Percentiles rank a stretch among this genome's conserved stretches.
Conservation (phyloP, 2,797 vertebrate species). For the Lithobates sylvaticus region DNA sequence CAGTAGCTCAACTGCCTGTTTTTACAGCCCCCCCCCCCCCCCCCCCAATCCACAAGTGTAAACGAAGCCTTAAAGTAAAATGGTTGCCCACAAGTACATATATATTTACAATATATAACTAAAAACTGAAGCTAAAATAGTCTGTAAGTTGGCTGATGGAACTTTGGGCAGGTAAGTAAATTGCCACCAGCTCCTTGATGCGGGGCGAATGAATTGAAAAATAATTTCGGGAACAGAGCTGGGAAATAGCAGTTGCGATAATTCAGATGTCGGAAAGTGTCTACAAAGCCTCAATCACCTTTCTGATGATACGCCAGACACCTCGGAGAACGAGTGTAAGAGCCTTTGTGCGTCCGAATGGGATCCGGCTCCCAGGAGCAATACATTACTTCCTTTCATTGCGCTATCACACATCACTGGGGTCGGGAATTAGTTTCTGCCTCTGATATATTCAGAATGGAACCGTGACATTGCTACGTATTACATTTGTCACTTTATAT, state of each 20-base stretch:
- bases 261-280: constrained; percentile 43
- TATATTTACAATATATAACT: too few relatives aligned
- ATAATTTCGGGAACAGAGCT: not conserved
- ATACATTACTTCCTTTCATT: constrained; percentile 22
- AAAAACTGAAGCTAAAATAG: too few relatives aligned
- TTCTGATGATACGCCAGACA: constrained; percentile 29
- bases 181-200: constrained; percentile 14
- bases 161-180: constrained; percentile 4
- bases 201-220: constrained; percentile 3
- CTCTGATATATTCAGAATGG: constrained; percentile 26
- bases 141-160: too few relatives aligned
- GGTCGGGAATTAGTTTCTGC: constrained; percentile 52
- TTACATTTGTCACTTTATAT: constrained; percentile 26
- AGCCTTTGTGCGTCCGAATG: not conserved
- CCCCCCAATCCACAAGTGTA: too few relatives aligned
- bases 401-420: constrained; percentile 47
- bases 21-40: too few relatives aligned
- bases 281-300: constrained; percentile 35
- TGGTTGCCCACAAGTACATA: too few relatives aligned
- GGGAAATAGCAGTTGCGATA: not conserved
- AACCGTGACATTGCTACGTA: constrained; percentile 21
- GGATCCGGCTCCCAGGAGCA: not conserved
- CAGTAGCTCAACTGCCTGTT: too few relatives aligned
- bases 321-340: constrained; percentile 29
- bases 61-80: too few relatives aligned